Percentiles rank a stretch among this genome's conserved stretches.
phyloP scores from a whole-genome alignment of 2,113 vertebrate species.

The Furnarius figulus region DNA sequence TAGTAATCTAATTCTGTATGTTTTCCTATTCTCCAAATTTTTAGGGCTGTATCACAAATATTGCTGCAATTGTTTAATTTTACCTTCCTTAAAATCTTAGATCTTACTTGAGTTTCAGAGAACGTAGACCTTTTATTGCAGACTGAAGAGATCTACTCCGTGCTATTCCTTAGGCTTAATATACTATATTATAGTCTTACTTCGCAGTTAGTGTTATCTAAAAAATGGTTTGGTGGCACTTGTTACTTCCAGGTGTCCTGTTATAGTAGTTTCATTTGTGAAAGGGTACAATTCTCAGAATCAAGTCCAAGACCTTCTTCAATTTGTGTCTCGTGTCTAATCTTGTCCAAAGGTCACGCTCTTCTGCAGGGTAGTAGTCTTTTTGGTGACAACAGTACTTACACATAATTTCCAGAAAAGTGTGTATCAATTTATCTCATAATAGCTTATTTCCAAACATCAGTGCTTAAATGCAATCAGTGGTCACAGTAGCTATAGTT shows the following conservation, averaged over 20 bases:
- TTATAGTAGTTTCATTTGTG: not conserved
- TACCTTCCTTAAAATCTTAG: not conserved
- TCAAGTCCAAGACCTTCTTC: not conserved
- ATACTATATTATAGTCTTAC: not conserved
- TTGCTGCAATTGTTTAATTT: not conserved
- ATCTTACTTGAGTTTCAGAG: not conserved
- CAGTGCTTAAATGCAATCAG: not conserved
- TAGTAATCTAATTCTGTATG: not conserved
- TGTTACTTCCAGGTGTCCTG: not conserved
- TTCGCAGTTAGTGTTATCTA: not conserved
- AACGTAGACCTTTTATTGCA: not conserved
- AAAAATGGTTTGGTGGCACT: not conserved
- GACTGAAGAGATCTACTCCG: not conserved
- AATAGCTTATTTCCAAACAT: not conserved
- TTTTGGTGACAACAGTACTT: not conserved
- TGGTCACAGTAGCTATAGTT: not conserved
- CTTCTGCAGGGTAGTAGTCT: not conserved
- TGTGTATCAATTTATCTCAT: not conserved
- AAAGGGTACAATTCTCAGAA: not conserved
- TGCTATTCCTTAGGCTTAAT: not conserved
- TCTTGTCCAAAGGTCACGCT: fast-evolving
- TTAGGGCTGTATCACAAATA: not conserved
- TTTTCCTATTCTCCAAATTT: not conserved
- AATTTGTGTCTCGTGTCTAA: not conserved
- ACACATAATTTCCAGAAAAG: not conserved